Percentiles rank a stretch among this genome's conserved stretches.
These are phyloP conservation scores for Chelonus formosanus DNA, from an alignment of 2,888 invertebrate genomes.

Conservation along the genomic window DNA sequence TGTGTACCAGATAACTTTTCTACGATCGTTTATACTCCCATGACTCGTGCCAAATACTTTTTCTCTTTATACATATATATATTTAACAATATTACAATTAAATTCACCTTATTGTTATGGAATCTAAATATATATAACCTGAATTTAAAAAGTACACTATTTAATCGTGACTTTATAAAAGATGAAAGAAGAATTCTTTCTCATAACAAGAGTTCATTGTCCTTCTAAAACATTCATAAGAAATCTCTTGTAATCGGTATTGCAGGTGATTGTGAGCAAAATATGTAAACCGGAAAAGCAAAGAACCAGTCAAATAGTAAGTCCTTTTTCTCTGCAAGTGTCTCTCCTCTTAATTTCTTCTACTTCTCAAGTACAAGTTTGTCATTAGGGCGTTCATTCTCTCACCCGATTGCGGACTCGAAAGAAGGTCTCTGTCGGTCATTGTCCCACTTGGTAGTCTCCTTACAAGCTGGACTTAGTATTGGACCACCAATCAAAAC, in stretches of 20 bases:
- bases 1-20: conserved; percentile 57
- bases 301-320: conserved; percentile 57
- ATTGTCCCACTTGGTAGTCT: conserved; percentile 61
- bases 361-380: conserved; percentile 12
- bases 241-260: conserved; percentile 17
- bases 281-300: conserved; percentile 59
- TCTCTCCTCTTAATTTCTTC: conserved; percentile 25
- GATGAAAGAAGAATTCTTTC: neutral
- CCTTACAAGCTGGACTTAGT: conserved; percentile 50
- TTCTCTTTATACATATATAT: neutral
- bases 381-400: conserved; percentile 30
- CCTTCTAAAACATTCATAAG: conserved; percentile 1
- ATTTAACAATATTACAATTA: conserved; percentile 3
- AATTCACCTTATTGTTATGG: neutral
- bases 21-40: conserved; percentile 20
- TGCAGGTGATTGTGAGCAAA: conserved; percentile 39
- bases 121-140: no score
- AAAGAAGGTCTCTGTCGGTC: conserved; percentile 65
- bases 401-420: conserved; percentile 47
- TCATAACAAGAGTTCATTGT: conserved; percentile 6
- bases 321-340: conserved; percentile 43
- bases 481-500: conserved; percentile 45
- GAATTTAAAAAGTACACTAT: no score
- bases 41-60: conserved; percentile 13
- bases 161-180: no score